Evolutionary conservation across 2,888 invertebrate genomes (phyloP).

Genomic region (Synanthedon myopaeformis): DNA sequence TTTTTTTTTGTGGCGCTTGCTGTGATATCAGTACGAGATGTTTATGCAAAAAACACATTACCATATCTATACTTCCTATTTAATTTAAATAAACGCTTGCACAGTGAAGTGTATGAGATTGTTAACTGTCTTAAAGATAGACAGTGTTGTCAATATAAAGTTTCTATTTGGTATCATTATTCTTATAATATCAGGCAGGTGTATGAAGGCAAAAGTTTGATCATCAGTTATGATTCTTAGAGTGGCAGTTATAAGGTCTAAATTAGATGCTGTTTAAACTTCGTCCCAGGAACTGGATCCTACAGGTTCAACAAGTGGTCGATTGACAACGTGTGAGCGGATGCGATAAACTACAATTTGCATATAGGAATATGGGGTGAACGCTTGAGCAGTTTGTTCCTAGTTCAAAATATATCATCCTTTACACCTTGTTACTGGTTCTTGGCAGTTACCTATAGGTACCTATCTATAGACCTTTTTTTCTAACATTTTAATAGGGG

Average conservation of each 20-base stretch:
- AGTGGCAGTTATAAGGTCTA: no score
- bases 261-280: background rate
- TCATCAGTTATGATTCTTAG: no score
- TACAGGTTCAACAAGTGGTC: background rate
- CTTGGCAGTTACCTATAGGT: no score
- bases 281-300: background rate
- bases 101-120: constrained; percentile 9
- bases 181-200: background rate
- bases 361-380: background rate
- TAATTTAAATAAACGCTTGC: constrained; percentile 11
- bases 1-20: constrained; percentile 9
- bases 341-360: background rate
- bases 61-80: constrained; percentile 17
- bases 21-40: constrained; percentile 9
- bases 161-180: background rate
- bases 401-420: no score
- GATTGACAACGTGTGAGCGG: background rate
- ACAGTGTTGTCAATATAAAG: background rate
- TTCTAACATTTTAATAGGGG: no score
- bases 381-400: background rate
- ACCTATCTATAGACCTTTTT: no score
- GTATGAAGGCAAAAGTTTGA: background rate
- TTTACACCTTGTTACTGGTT: no score
- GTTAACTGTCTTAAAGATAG: constrained; percentile 7
- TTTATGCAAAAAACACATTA: constrained; percentile 18